Evolutionary conservation across 53 echinoderm and acorn worm genomes (phyloP).

Genomic region (Stichopus horrens): DNA sequence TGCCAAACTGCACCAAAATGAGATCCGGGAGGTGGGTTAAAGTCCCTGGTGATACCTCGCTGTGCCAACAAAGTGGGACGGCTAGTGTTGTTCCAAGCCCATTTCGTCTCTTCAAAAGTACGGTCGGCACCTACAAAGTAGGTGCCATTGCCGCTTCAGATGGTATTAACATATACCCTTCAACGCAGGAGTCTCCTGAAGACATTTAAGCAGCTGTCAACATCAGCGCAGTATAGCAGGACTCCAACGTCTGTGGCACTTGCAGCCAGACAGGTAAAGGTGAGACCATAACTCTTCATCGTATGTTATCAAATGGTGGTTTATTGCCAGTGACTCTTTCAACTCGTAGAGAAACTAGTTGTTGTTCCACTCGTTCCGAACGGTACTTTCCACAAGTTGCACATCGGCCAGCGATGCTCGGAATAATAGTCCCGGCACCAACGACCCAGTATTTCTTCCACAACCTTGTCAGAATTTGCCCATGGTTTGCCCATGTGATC

Average conservation of each 20-base stretch:
- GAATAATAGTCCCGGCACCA: conserved; percentile 41
- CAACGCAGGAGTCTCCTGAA: conserved; percentile 48
- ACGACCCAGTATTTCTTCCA: conserved; percentile 56
- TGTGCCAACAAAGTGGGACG: conserved; percentile 38
- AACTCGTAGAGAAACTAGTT: conserved; percentile 37
- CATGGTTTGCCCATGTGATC: conserved; percentile 58
- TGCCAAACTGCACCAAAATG: conserved; percentile 57
- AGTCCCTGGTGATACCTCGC: conserved; percentile 45
- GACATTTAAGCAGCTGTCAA: conserved; percentile 52
- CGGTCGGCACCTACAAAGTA: conserved; percentile 56
- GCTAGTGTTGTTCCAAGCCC: conserved; percentile 32
- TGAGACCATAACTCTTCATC: conserved; percentile 44
- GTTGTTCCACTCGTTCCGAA: conserved; percentile 34
- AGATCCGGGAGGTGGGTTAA: conserved; percentile 50
- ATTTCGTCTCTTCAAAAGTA: conserved; percentile 22
- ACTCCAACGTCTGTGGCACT: conserved; percentile 46
- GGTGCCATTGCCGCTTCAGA: conserved; percentile 56
- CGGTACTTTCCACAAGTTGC: conserved; percentile 33
- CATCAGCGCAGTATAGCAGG: conserved; percentile 19
- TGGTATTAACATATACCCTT: conserved; percentile 28
- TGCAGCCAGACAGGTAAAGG: conserved; percentile 40
- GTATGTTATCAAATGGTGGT: conserved; percentile 46
- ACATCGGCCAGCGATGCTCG: conserved; percentile 22
- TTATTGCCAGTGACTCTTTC: conserved; percentile 42
- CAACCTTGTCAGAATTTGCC: conserved; percentile 45